These are phyloP conservation scores for Limnephilus rhombicus DNA, from an alignment of 2,888 invertebrate genomes.

Conservation along the genomic window DNA sequence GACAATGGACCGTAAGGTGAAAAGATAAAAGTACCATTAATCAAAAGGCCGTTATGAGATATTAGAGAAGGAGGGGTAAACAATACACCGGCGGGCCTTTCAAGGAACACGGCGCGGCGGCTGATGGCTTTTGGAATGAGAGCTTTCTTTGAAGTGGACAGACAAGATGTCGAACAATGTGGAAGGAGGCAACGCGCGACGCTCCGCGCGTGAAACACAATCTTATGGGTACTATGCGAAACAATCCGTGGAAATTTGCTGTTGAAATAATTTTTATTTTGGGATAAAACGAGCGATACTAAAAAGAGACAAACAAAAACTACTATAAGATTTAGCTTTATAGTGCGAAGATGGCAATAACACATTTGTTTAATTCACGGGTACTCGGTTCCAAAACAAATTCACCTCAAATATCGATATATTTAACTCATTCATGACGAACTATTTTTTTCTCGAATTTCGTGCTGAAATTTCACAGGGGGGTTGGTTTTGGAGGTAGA, in stretches of 20 bases:
- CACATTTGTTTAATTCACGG: no score
- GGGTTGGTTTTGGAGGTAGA: no score
- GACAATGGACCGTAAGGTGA: slow-evolving; percentile 51
- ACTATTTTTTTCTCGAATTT: no score
- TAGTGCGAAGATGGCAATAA: no score
- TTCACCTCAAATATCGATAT: no score
- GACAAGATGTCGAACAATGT: not conserved
- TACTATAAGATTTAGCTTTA: no score
- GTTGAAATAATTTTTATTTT: not conserved
- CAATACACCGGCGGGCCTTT: slow-evolving; percentile 4
- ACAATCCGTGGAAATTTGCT: not conserved
- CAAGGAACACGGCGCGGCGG: not conserved
- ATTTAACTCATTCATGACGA: no score
- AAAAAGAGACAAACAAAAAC: no score
- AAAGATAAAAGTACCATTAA: slow-evolving; percentile 62
- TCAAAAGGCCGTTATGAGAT: slow-evolving; percentile 55
- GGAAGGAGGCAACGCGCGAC: not conserved
- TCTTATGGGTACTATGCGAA: not conserved
- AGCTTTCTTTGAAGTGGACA: not conserved
- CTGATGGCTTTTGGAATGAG: not conserved
- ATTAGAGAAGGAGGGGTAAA: slow-evolving; percentile 30
- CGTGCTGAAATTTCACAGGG: no score
- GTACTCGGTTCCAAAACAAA: no score
- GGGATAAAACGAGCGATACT: no score
- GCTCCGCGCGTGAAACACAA: not conserved